Evolutionary conservation across 2,888 invertebrate species (phyloP).

Genomic region (Drosophila cognata): DNA sequence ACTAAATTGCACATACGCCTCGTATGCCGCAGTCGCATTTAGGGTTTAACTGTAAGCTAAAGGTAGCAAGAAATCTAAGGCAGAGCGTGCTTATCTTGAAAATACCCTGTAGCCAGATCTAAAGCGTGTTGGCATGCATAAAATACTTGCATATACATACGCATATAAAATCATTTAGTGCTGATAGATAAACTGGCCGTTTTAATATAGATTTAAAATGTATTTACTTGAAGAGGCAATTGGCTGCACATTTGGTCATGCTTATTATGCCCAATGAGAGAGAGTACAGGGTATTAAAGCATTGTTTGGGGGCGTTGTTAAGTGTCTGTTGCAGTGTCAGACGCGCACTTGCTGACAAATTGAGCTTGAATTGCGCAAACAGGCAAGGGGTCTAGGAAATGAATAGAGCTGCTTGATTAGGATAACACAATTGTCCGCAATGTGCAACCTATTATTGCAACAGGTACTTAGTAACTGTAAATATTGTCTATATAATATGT

Average conservation of each 20-base stretch:
- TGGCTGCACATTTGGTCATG: not conserved
- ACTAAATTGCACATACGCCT: slow-evolving; percentile 77
- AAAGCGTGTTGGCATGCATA: too few relatives aligned
- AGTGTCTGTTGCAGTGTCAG: slow-evolving; percentile 61
- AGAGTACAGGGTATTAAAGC: slow-evolving; percentile 16
- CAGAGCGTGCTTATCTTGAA: not conserved
- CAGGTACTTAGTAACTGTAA: slow-evolving; percentile 24
- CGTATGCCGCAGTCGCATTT: slow-evolving; percentile 53
- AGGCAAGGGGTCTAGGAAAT: slow-evolving; percentile 44
- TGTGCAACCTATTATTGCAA: slow-evolving; percentile 23
- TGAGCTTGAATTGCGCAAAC: slow-evolving; percentile 53
- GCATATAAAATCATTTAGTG: not conserved
- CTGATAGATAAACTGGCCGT: not conserved
- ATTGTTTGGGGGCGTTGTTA: slow-evolving; percentile 40
- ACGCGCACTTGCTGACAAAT: slow-evolving; percentile 65
- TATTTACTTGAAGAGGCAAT: not conserved
- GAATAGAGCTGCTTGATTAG: slow-evolving; percentile 44
- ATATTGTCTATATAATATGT: too few relatives aligned
- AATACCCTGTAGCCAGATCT: slow-evolving; percentile 1
- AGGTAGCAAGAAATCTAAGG: slow-evolving; percentile 10
- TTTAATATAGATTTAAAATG: not conserved
- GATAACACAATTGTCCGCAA: not conserved
- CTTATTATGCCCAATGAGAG: not conserved
- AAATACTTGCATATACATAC: not conserved
- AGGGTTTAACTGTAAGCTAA: slow-evolving; percentile 18